Evolutionary conservation across 2,888 invertebrate species (phyloP), one percentile per base, ranked within the genome.

Genomic region (Caenorhabditis becei): DNA sequence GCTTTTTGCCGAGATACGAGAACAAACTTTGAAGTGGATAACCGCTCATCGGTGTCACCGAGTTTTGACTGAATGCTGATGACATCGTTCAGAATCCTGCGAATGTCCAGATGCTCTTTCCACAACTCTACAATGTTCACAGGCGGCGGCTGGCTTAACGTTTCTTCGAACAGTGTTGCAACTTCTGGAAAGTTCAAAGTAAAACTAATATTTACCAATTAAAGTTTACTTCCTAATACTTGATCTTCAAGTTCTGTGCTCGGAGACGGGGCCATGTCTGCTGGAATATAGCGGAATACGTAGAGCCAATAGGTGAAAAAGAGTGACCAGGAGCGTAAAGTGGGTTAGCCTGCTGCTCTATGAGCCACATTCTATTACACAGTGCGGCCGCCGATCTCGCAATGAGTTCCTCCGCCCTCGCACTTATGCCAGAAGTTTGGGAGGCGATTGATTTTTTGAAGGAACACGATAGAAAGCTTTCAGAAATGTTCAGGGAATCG

Each of bases 71-170:
- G 81, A 14, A 67, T 18, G 5, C 28, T 54, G n/a, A 28, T 18
- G 0, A 81, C 77, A n/a, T 77, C 63, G 28, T 67, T 72, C 10
- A 87, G 80, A 10, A 72, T 65, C 28, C 67, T 26, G 8, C 86
- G 72, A 41, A 89, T 87, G 56, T 67, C 66, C 16, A 78, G 23
- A 74, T 89, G 89, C 37, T 89, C 88, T 47, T 86, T 84, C 87
- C 86, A 89, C 20, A 89, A 54, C 16, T 88, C 84, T 49, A 78
- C 72, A 14, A 75, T 74, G 51, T 85, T 86, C 5, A 77, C 26
- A 8, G 86, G 77, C n/a, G 87, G 87, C 20, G 67, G 79, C n/a
- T 63, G 26, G 44, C 72, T 78, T 23, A 88, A 74, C 10, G 77
- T 72, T 20, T 82, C 69, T 35, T 79, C 74, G 79, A 88, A 87